phyloP scores from a whole-genome alignment of 2,888 invertebrate species.

The Hymenopus coronatus region DNA sequence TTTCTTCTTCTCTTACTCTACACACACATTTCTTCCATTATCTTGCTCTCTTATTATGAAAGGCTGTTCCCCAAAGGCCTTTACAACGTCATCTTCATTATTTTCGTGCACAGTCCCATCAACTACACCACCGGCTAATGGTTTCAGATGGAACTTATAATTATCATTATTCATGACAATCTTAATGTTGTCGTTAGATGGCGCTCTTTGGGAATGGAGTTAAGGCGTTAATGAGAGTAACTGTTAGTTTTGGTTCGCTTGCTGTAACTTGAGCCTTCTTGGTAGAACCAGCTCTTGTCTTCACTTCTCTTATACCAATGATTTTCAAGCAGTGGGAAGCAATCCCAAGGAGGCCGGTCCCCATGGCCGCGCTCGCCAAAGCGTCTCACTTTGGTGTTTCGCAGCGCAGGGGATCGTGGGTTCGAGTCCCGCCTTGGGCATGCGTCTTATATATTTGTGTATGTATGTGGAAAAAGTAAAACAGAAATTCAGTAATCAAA shows the following conservation, averaged over 20 bases:
- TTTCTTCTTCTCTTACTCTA: background rate
- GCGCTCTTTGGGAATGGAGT: background rate
- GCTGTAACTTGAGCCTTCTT: conserved; percentile 20
- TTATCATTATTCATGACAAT: conserved; percentile 29
- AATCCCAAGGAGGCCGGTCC: background rate
- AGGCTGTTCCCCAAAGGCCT: conserved; percentile 19
- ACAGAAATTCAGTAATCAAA: too few relatives aligned
- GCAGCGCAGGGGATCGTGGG: too few relatives aligned
- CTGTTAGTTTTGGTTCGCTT: background rate
- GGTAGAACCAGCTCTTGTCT: too few relatives aligned
- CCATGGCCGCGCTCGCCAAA: too few relatives aligned
- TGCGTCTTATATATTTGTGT: too few relatives aligned
- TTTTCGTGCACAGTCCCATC: conserved; percentile 10
- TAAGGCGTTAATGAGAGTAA: conserved; percentile 24
- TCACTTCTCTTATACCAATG: too few relatives aligned
- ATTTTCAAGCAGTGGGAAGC: background rate
- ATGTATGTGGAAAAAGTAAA: too few relatives aligned
- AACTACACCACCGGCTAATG: conserved; percentile 13
- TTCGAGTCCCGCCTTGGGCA: too few relatives aligned
- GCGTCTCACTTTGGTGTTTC: too few relatives aligned
- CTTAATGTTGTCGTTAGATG: background rate
- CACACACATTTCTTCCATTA: background rate
- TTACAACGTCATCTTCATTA: conserved; percentile 21
- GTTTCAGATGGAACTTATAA: conserved; percentile 29
- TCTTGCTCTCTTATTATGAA: background rate